phyloP scores from a whole-genome alignment of 2,797 vertebrate species.

The Mus spretus region DNA sequence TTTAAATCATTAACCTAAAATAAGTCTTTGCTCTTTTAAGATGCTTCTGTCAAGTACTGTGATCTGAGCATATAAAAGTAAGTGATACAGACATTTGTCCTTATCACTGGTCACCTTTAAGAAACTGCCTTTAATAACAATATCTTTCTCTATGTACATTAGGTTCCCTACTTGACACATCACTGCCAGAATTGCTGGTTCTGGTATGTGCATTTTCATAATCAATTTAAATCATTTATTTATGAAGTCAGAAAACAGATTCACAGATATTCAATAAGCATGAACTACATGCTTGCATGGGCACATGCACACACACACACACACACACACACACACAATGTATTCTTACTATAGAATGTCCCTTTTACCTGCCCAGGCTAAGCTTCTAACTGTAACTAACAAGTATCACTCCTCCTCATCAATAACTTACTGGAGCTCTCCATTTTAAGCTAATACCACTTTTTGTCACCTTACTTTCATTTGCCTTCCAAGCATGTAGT shows the following conservation, averaged over 20 bases:
- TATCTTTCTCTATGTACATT: not conserved
- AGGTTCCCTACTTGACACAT: not conserved
- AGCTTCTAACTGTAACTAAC: not conserved
- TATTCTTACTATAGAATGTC: not conserved
- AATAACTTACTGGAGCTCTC: not conserved
- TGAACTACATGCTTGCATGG: not conserved
- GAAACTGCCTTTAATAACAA: not conserved
- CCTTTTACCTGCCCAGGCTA: not conserved
- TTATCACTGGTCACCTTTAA: not conserved
- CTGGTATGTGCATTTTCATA: not conserved
- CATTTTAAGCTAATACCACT: not conserved
- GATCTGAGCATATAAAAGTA: not conserved
- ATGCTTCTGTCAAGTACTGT: not conserved
- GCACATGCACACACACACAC: not conserved
- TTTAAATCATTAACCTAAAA: not conserved
- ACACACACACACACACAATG: not conserved
- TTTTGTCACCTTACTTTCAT: not conserved
- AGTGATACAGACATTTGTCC: not conserved
- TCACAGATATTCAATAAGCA: not conserved
- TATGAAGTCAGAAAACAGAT: constrained; percentile 41
- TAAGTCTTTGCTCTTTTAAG: not conserved
- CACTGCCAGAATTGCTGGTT: not conserved
- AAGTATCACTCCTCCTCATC: not conserved
- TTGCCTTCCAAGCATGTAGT: not conserved
- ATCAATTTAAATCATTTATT: not conserved